A percentile compares a stretch with the other conserved stretches of the same genome.
Conservation (phyloP, 2,888 invertebrate genomes). For the Pteria penguin region DNA sequence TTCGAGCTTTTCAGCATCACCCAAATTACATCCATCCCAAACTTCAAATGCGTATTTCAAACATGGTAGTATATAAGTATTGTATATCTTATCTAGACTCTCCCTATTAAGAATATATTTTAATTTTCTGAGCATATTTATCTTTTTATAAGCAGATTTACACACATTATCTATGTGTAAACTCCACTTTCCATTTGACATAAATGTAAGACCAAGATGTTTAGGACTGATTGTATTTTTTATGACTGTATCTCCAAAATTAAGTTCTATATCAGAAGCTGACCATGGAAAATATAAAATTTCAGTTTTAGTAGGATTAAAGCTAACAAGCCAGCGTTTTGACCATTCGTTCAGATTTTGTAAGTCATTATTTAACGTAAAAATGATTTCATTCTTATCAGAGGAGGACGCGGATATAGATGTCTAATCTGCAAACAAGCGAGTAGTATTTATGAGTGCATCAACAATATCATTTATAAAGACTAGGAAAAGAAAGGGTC, state of each 20-base stretch:
- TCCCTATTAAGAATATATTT: not conserved
- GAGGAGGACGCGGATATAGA: not conserved
- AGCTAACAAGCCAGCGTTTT: not conserved
- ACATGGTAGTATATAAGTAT: not conserved
- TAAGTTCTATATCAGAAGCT: not conserved
- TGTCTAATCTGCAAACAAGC: not conserved
- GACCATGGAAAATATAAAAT: not conserved
- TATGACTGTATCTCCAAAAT: not conserved
- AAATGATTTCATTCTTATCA: not conserved
- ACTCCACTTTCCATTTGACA: not conserved
- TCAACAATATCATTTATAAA: not conserved
- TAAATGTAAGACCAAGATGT: not conserved
- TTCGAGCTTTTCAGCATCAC: not conserved
- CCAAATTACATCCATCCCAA: not conserved
- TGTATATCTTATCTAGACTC: not conserved
- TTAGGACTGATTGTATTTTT: not conserved
- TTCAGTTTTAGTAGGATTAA: not conserved
- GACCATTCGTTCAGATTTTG: not conserved
- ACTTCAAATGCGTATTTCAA: constrained; percentile 1
- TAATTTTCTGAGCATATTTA: not conserved
- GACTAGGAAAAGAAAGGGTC: not conserved
- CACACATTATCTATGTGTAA: not conserved
- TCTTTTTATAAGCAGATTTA: not conserved
- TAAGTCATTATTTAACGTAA: not conserved
- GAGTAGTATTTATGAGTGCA: not conserved